These are phyloP conservation scores for Dreissena rostriformis DNA, from an alignment of 1,140 invertebrate species.

Conservation along the genomic window DNA sequence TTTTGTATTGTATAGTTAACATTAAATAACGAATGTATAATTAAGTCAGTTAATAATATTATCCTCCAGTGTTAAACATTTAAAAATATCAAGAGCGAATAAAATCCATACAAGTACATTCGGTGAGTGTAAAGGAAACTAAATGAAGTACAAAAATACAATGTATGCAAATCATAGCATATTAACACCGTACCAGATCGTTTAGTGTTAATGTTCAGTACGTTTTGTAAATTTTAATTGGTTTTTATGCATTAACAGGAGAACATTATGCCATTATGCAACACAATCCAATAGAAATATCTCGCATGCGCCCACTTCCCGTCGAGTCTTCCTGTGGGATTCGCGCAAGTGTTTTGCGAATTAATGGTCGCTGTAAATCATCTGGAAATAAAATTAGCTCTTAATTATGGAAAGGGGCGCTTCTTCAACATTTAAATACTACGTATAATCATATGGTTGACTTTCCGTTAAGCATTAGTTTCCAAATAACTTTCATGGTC, in stretches of 20 bases:
- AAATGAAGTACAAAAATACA: not conserved
- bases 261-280: not conserved
- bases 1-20: too few relatives aligned
- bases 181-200: not conserved
- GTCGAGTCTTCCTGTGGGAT: constrained; percentile 21
- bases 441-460: constrained; percentile 42
- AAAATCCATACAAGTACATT: not conserved
- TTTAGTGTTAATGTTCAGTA: not conserved
- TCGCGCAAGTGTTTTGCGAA: constrained; percentile 23
- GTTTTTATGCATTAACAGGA: too few relatives aligned
- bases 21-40: too few relatives aligned
- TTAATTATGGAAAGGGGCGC: constrained; percentile 7
- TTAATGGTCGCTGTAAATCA: constrained; percentile 19
- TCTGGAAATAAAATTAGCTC: constrained; percentile 29
- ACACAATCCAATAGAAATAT: not conserved
- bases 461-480: constrained; percentile 26
- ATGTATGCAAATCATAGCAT: not conserved
- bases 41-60: too few relatives aligned
- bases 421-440: constrained; percentile 15
- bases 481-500: constrained; percentile 20
- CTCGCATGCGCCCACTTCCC: not conserved
- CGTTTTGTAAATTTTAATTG: not conserved
- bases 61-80: too few relatives aligned
- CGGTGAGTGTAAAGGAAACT: not conserved
- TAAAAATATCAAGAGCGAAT: too few relatives aligned